Evolutionary conservation across 2,797 vertebrate genomes (phyloP).

Genomic region (Enteromius viviparus): DNA sequence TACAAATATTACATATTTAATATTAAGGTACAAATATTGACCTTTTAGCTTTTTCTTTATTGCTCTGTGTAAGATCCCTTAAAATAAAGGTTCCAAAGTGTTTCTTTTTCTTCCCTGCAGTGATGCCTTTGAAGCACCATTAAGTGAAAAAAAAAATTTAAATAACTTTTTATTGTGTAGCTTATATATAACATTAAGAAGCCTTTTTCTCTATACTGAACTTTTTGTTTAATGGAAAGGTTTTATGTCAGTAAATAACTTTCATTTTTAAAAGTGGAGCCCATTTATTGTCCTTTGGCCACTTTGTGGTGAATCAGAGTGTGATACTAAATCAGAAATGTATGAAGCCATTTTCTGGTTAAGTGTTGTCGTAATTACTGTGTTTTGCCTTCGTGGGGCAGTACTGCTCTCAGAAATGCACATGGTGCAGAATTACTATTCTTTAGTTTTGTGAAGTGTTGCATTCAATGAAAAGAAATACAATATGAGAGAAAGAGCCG

Average conservation of each 20-base stretch:
- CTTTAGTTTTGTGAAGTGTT: neutral
- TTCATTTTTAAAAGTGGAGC: neutral
- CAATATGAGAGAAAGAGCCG: conserved; percentile 52
- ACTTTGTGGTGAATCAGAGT: neutral
- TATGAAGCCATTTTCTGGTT: neutral
- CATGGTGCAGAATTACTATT: neutral
- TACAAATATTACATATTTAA: neutral
- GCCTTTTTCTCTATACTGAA: neutral
- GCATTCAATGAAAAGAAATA: conserved; percentile 13
- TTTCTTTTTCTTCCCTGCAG: too few species aligned
- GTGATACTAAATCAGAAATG: neutral
- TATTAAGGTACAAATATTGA: neutral
- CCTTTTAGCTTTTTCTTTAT: neutral
- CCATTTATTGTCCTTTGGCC: neutral
- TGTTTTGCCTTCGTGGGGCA: conserved; percentile 10
- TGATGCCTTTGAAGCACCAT: neutral
- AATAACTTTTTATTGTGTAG: neutral
- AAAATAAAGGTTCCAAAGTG: too few species aligned
- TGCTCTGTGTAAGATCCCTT: neutral
- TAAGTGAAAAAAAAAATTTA: neutral
- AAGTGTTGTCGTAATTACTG: neutral
- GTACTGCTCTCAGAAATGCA: neutral
- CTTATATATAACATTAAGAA: neutral
- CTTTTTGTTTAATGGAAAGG: neutral
- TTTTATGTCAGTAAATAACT: neutral